Evolutionary conservation across 2,113 vertebrate species (phyloP), one percentile per base, ranked within the genome.

Genomic region (Scopus umbretta): DNA sequence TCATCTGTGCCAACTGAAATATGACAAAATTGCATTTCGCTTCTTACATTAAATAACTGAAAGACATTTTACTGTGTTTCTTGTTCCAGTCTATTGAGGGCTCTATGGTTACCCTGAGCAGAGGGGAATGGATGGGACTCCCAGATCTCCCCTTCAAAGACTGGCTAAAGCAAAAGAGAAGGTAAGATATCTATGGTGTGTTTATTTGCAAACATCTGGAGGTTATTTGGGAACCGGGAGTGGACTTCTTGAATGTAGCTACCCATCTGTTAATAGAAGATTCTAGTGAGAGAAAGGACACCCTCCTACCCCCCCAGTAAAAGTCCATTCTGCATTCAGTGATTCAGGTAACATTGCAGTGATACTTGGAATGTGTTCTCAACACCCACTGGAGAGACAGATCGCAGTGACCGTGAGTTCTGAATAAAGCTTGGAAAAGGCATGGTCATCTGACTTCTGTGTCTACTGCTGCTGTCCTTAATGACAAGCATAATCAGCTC

Each of bases 111-210:
- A 99, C 98, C 16, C 95, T 99, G 71, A 99, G 98, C 92, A 98
- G 86, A 49, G 98, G 98, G 11, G 97, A 99, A 80, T 99, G 98
- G 98, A 99, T 99, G 98, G 98, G 98, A 36, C 98, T 99, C 6
- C 98, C 98, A 6, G 98, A 98, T 75, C 96, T 98, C 34, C 97
- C 94, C 2, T 98, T 98, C 88, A 98, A 98, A 76, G 98, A 99
- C 86, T 99, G 98, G 98, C 95, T 98, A 72, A 95, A 95, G 63
- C 97, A 90, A 85, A 98, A 97, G 73, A 96, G 96, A 89, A 98
- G 98, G 98, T 98, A 38, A 96, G 94, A 16, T 40, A 74, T 16
- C 10, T 40, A 2, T 36, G 58, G 22, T 40, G 30, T 63, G 34
- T 47, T 68, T 55, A 42, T 61, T 47, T 81, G 21, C 49, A 87